Base-by-base conservation (phyloP, 2,888 invertebrate genomes). In the Drosophila anceps region DNA sequence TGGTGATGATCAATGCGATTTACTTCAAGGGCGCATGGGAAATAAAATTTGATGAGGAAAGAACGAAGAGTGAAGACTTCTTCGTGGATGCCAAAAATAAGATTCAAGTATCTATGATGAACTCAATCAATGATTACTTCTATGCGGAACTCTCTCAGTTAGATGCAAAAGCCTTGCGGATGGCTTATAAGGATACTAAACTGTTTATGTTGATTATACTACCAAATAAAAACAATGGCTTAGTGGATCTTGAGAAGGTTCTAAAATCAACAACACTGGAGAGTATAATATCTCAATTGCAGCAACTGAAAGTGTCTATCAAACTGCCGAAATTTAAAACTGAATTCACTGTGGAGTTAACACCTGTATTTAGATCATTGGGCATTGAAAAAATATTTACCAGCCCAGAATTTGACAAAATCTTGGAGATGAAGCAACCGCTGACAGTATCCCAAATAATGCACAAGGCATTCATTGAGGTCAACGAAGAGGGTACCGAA, bases 401-500 rank as follows among this genome's bases (percentile, higher is more conserved):
- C 5, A 53, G 79, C 0, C 8, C 96, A 0, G 54, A 54, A 18
- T 39, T 54, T 1, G 39, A 24, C 10, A 39, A 54, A 39, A 39
- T 54, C 18, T 10, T 54, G 3, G 39, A 37, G 12, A 37, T 48
- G 48, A 48, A 48, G 5, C 48, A 48, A 29, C 13, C n/a, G 4
- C 10, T 54, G 10, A 8, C 2, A 18, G 54, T 54, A 18, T 95
- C 95, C 41, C 94, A 96, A 85, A 96, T 96, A 0, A 91, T 97
- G 2, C 98, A 98, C 90, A 97, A 97, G 91, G 96, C 97, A 0
- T 96, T 96, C 90, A 96, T 98, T 79, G 96, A 97, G 90, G 96
- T 97, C 0, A 96, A 97, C 90, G 98, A 98, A 91, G 96, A 96
- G 91, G 97, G 98, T 0, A 96, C 96, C 1, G 97, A 97, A 91